Evolutionary conservation across 2,888 invertebrate genomes (phyloP), one percentile per base, ranked within the genome.

Genomic region (Eupithecia pulchellata): DNA sequence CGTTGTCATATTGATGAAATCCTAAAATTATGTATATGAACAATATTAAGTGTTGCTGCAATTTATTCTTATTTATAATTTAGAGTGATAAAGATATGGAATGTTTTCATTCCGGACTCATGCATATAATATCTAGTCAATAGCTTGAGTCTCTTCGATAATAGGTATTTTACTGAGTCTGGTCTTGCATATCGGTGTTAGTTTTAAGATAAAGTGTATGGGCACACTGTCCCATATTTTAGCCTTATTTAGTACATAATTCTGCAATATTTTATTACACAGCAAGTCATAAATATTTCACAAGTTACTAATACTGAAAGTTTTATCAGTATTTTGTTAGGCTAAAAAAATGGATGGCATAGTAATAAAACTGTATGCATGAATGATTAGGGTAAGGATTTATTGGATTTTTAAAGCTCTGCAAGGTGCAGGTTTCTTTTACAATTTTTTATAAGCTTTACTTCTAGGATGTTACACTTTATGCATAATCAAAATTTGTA

Each of bases 1-100:
- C 85, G 96, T 96, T 68, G 96, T 96, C 2, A 91, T 96, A 62
- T 84, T 96, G 52, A 95, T 95, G 0, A 94, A 94, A 76, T 88
- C 90, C 52, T 83, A 82, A 74, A 47, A 32, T 61, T 30, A n/a
- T n/a, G 25, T 71, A 64, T 66, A 60, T 27, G 29, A 25, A 62
- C 60, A 36, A 57, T 62, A 34, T 72, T 66, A 71, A 2, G n/a
- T 32, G 32, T 29, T 32, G 72, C 67, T 77, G 64, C 73, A 69
- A 69, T 78, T 62, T 57, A 52, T 25, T 55, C 67, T 63, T 70
- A 60, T 65, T 58, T 55, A 17, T 68, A 67, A 64, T n/a, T 47
- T 34, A 57, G 60, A 64, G 62, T 36, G 58, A 57, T 55, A 64
- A 71, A 69, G 77, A 73, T 77, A 76, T 78, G 76, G 78, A 79